These are phyloP conservation scores for Didymodactylos carnosus DNA, from an alignment of 2,888 invertebrate genomes.

Conservation along the genomic window DNA sequence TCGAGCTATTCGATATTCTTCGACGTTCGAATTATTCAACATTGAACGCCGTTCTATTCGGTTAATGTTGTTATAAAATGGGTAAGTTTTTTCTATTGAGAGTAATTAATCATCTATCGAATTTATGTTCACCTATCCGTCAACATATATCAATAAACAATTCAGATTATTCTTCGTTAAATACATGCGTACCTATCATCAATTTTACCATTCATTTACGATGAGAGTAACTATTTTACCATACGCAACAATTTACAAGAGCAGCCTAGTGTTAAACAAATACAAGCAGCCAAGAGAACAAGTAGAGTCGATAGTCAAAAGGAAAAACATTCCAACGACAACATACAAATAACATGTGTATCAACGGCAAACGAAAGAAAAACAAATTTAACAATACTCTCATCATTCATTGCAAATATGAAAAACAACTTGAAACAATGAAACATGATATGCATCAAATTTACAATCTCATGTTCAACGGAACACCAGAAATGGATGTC, in stretches of 20 bases:
- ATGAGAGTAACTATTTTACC: neutral
- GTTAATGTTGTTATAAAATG: neutral
- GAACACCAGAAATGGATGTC: neutral
- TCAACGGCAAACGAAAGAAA: neutral
- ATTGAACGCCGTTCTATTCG: neutral
- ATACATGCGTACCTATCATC: neutral
- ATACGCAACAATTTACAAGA: neutral
- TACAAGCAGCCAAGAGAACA: neutral
- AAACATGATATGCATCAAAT: neutral
- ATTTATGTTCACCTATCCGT: neutral
- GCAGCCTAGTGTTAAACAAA: neutral
- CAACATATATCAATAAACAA: neutral
- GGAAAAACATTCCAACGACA: neutral
- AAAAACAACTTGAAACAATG: neutral
- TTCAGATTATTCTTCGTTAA: neutral
- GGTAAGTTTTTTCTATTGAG: neutral
- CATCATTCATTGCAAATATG: neutral
- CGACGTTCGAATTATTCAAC: neutral
- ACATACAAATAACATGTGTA: neutral
- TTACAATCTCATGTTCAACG: neutral
- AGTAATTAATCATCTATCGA: neutral
- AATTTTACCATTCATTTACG: neutral
- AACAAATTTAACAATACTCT: neutral
- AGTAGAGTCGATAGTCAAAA: neutral
- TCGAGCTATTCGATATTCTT: neutral